Conservation (phyloP, 2,113 vertebrate genomes). For the Lamprologus ornatipinnis region DNA sequence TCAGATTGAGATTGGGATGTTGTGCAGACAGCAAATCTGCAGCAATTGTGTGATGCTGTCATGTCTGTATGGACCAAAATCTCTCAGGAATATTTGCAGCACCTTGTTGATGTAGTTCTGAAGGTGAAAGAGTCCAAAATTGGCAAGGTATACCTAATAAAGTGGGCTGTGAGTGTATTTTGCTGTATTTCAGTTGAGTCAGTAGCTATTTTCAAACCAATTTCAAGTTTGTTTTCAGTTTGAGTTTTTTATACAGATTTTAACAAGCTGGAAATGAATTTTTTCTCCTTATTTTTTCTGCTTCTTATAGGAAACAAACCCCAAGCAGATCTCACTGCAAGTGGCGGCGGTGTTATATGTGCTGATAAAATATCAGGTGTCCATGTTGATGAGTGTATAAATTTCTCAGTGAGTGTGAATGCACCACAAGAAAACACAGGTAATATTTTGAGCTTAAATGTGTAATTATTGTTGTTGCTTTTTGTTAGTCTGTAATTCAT, state of each 20-base stretch:
- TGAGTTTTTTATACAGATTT: not conserved
- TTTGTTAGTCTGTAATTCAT: not conserved
- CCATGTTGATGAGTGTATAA: accelerated
- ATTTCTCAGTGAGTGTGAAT: not conserved
- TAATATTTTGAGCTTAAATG: not conserved
- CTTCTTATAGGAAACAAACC: not conserved
- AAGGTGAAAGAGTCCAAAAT: not conserved
- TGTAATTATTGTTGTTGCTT: not conserved
- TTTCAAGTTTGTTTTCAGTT: not conserved
- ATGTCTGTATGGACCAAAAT: not conserved
- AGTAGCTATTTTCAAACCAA: not conserved
- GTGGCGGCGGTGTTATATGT: not conserved
- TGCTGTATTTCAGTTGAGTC: not conserved
- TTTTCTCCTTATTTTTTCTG: not conserved
- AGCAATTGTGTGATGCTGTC: not conserved
- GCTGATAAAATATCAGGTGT: not conserved
- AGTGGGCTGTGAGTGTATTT: not conserved
- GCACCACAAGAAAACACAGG: not conserved
- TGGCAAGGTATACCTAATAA: not conserved
- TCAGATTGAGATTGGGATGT: not conserved
- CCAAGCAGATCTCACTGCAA: not conserved
- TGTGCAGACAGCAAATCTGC: not conserved
- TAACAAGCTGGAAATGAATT: not conserved
- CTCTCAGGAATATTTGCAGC: not conserved
- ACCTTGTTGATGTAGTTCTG: not conserved